Base-by-base conservation (phyloP, 2,797 vertebrate genomes). In the Orestias chungarensis region DNA sequence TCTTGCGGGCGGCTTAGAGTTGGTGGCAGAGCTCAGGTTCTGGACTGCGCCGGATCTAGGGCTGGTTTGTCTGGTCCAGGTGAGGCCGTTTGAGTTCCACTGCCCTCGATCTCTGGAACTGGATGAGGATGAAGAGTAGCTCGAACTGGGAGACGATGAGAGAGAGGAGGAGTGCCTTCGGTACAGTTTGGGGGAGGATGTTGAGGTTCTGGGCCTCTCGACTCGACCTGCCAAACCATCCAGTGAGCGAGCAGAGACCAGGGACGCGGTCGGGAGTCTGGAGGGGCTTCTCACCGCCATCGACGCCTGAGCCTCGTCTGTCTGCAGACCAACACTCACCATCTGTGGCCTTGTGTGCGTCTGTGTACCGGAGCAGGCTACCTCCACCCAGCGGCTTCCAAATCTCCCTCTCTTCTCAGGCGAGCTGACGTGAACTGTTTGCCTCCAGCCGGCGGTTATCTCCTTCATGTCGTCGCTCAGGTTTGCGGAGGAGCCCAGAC, bases 401-500 rank as follows among this genome's bases (percentile, higher is more conserved):
- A 86, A 92, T 49, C 94, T 95, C 27, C 78, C 78, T 59, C 94
- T 94, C 74, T 89, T 93, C 87, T 95, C 96, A 74, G 94, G 88
- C 0, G 95, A 94, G 67, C 94, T 84, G 6, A 92, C 91, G 17
- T 70, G 83, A 73, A 92, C 93, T 54, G 91, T 91, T 87, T 96
- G 95, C 80, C 95, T 94, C 90, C 96, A 95, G 1, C 95, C 92
- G 77, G 96, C 96, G 35, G 96, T 96, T 85, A 97, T 98, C 86
- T 99, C 97, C 91, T 99, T 99, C 97, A 99, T 97, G 89, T 99
- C 97, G 0, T 99, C 97, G 0, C 98, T 99, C 94, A 99, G 95
- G 92, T 99, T 99, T 49, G 95, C 92, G 0, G 96, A 95, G 4
- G 97, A 96, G 78, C 96, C 95, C 64, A 97, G 92, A 76, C 94